Evolutionary conservation across 2,113 vertebrate species (phyloP), one percentile per base, ranked within the genome.

Genomic region (Engraulis encrasicolus): DNA sequence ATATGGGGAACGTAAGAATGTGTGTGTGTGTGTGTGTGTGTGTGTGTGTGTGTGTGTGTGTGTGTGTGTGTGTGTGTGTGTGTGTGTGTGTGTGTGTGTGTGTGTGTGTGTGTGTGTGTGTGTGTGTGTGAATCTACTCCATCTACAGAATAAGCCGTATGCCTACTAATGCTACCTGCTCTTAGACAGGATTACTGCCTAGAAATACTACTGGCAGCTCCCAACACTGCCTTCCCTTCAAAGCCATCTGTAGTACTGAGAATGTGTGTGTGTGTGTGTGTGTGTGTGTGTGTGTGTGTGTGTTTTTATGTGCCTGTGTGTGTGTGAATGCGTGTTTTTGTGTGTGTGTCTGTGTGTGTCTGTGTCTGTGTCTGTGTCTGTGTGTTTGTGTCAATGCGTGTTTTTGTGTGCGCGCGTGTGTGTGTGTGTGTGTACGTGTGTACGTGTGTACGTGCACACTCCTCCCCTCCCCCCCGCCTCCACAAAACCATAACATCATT

Each of bases 401-500:
- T 58, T 19, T 58, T 19, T n/a, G 54, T 58, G 54, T 58, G 23
- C 31, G n/a, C 20, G 19, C n/a, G 52, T 58, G 52, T 58, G 52
- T 58, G 18, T 58, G 54, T 58, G 54, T 58, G 54, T n/a, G 54
- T 58, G 54, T 58, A 11, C 31, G n/a, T n/a, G 19, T 61, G 54
- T n/a, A n/a, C 9, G 54, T 61, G 54, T 61, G 54, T 61, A 20
- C 20, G n/a, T 66, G n/a, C 58, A 71, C 50, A 38, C 52, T 78
- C 50, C 48, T 77, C 81, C 85, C 50, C 6, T 49, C 82, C 23
- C 15, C 6, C 49, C 83, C n/a, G n/a, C n/a, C n/a, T n/a, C n/a
- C n/a, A n/a, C n/a, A n/a, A 81, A 81, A 82, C 85, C 83, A 83
- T 45, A n/a, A 27, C 48, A 89, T 92, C 90, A 91, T 89, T 89